Evolutionary conservation across 2,113 vertebrate genomes (phyloP), one percentile per base, ranked within the genome.

Genomic region (Beaufortia kweichowensis): DNA sequence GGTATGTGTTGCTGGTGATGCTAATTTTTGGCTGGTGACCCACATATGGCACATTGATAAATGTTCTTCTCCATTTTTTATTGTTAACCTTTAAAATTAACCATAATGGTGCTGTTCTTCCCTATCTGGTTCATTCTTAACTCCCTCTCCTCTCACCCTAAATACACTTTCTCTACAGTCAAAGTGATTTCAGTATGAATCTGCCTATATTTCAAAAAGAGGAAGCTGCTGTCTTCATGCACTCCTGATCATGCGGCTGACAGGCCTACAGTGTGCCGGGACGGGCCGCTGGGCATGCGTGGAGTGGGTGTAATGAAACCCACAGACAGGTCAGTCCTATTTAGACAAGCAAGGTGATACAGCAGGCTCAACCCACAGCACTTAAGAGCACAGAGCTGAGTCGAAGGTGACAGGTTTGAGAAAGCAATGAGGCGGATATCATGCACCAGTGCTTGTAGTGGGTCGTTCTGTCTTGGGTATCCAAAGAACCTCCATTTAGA

Each of bases 371-470:
- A 88, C 87, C 74, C 75, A 83, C 85, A 26, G 21, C 86, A 46
- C 70, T 59, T 41, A 35, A 63, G 57, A 77, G 69, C 31, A 68
- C 75, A 77, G 87, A 85, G 84, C 61, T 5, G 89, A 92, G 93
- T 93, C 93, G 93, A 88, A 94, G 92, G 92, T 93, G 89, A 93
- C 90, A 87, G 86, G 89, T 48, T 79, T 76, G 88, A 90, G 88
- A 91, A 91, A 89, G 91, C 86, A 48, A 90, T 89, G 91, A 93
- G 92, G 91, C 92, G 92, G 92, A 92, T 93, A 93, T 94, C 93
- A 95, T 88, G 92, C 93, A 91, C 90, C 87, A 78, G 81, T 92
- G 93, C 86, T 57, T 87, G 60, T 79, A 46, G 59, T 17, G 62
- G 46, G 89, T 88, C 85, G 90, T 90, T 90, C 91, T 91, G 88